Conservation (phyloP, 2,888 invertebrate species). For the Melitaea athalia region DNA sequence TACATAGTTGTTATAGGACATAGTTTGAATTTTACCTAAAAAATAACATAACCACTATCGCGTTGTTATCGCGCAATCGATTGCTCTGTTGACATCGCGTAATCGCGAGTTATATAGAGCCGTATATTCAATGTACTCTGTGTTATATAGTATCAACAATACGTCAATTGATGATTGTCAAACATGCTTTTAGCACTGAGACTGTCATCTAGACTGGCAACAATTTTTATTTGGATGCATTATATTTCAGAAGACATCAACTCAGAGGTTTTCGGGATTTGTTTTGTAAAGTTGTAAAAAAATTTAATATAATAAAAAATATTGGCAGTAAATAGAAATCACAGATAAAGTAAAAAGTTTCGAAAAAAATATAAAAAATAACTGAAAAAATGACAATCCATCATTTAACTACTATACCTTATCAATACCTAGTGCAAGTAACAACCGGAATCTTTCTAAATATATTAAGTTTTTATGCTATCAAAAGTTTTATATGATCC, state of each 20-base stretch:
- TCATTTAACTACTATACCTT: conserved; percentile 8
- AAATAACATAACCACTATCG: too few relatives aligned
- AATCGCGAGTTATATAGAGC: too few relatives aligned
- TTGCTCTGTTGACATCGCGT: too few relatives aligned
- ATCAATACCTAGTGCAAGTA: conserved; percentile 24
- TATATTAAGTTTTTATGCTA: background rate
- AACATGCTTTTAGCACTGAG: too few relatives aligned
- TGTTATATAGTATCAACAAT: too few relatives aligned
- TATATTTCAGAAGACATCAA: background rate
- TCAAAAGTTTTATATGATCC: background rate
- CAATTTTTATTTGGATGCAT: too few relatives aligned
- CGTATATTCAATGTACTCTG: too few relatives aligned
- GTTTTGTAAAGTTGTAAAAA: conserved; percentile 7
- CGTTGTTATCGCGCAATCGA: too few relatives aligned
- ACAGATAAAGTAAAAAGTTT: conserved; percentile 12
- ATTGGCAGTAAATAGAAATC: conserved; percentile 14
- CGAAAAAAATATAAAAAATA: conserved; percentile 1
- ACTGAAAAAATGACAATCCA: background rate
- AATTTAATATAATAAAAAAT: background rate
- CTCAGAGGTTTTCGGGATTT: background rate
- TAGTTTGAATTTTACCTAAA: too few relatives aligned
- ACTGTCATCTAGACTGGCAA: too few relatives aligned
- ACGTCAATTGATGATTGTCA: too few relatives aligned
- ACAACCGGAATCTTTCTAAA: conserved; percentile 7
- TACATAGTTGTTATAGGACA: too few relatives aligned